Evolutionary conservation across 2,113 vertebrate genomes (phyloP).

Genomic region (Hippolais icterina): DNA sequence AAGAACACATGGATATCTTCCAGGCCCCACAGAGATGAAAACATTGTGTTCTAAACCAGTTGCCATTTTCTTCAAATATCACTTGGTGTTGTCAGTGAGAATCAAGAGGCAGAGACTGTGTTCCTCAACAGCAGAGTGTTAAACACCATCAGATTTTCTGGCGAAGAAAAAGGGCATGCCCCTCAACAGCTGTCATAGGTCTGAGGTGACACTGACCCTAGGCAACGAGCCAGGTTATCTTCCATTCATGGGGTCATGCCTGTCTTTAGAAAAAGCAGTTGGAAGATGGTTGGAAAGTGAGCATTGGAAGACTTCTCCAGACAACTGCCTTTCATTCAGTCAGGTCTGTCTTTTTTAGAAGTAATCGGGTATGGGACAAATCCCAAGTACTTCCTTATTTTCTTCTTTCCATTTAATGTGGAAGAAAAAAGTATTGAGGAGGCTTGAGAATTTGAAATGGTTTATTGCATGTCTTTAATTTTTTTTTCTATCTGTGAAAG

Average conservation of each 20-base stretch:
- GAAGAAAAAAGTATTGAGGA: not conserved
- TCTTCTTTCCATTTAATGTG: not conserved
- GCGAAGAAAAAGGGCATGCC: not conserved
- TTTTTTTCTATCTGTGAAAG: accelerated
- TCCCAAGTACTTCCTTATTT: not conserved
- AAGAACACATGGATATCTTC: not conserved
- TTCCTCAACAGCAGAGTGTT: not conserved
- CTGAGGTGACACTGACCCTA: not conserved
- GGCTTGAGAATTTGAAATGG: not conserved
- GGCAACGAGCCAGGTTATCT: not conserved
- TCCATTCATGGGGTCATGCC: not conserved
- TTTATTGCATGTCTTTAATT: not conserved
- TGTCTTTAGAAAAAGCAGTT: not conserved
- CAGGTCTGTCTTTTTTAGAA: not conserved
- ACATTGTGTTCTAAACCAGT: not conserved
- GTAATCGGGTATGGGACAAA: not conserved
- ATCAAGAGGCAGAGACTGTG: not conserved
- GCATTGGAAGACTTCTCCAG: not conserved
- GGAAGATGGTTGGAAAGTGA: not conserved
- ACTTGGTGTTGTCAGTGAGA: not conserved
- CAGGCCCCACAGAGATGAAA: not conserved
- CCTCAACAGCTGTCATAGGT: not conserved
- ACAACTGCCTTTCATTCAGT: not conserved
- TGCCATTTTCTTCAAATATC: not conserved
- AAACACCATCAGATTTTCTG: not conserved